These are phyloP conservation scores for Monopterus albus DNA, from an alignment of 2,113 vertebrate genomes.

Conservation along the genomic window DNA sequence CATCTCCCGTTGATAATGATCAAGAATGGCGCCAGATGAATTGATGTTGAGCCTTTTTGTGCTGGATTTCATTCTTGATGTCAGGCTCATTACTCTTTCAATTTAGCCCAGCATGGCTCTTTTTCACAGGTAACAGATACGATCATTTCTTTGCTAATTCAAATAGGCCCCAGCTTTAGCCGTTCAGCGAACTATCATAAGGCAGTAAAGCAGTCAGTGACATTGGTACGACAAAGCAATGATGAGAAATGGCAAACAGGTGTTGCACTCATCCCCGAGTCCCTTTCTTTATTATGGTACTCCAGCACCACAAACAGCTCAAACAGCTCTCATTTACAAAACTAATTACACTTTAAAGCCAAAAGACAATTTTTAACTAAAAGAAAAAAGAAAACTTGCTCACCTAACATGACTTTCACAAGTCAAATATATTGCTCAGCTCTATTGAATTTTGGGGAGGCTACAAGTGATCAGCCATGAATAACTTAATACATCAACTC, in stretches of 20 bases:
- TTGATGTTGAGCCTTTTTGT: slow-evolving; percentile 77
- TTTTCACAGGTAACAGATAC: slow-evolving; percentile 80
- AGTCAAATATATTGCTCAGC: slow-evolving; percentile 3
- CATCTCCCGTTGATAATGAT: slow-evolving; percentile 70
- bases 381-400: neutral
- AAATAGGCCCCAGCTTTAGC: slow-evolving; percentile 65
- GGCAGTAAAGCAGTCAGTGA: slow-evolving; percentile 65
- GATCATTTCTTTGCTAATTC: slow-evolving; percentile 77
- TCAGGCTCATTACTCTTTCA: slow-evolving; percentile 83
- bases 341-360: slow-evolving; percentile 22
- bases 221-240: slow-evolving; percentile 66
- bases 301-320: slow-evolving; percentile 25
- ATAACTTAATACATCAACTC: slow-evolving; percentile 1
- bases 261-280: slow-evolving; percentile 60
- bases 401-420: neutral
- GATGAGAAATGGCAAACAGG: slow-evolving; percentile 82
- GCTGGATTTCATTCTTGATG: slow-evolving; percentile 67
- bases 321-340: slow-evolving; percentile 23
- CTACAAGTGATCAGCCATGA: slow-evolving; percentile 2
- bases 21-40: slow-evolving; percentile 82
- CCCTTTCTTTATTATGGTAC: slow-evolving; percentile 61
- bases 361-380: slow-evolving; percentile 13
- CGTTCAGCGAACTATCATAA: slow-evolving; percentile 63
- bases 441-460: neutral
- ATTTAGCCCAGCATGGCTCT: slow-evolving; percentile 77